phyloP scores from a whole-genome alignment of 2,797 vertebrate species.

The Smutsia temminckii region DNA sequence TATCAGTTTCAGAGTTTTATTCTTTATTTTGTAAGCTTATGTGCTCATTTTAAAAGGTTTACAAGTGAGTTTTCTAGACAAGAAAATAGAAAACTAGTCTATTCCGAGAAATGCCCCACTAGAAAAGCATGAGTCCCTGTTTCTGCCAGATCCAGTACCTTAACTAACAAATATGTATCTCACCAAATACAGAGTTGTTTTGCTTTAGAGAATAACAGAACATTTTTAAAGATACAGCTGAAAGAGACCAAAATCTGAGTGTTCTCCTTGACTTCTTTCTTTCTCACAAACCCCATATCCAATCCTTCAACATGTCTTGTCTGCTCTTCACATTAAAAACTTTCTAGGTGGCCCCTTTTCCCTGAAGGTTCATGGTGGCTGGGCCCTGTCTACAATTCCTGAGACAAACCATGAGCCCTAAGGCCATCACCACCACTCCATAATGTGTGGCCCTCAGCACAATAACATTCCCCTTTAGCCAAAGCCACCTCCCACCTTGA shows the following conservation, averaged over 20 bases:
- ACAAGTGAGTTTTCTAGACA: background rate
- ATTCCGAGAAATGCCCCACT: conserved; percentile 13
- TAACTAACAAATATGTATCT: background rate
- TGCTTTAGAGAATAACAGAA: background rate
- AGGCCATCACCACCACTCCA: background rate
- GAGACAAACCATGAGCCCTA: background rate
- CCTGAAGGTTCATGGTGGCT: background rate
- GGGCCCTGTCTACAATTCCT: background rate
- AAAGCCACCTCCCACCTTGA: background rate
- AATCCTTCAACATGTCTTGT: background rate
- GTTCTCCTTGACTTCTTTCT: background rate
- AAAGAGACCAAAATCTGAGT: background rate
- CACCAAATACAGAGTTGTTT: background rate
- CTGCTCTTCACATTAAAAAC: background rate
- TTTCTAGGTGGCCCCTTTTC: background rate
- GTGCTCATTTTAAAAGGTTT: conserved; percentile 22
- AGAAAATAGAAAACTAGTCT: background rate
- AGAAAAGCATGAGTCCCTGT: background rate
- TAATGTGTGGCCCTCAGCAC: background rate
- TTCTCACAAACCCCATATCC: background rate
- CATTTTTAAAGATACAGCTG: background rate
- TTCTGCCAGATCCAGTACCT: background rate
- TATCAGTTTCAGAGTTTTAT: background rate
- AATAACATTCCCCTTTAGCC: background rate
- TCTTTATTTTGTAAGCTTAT: conserved; percentile 40